These are phyloP conservation scores for Xylota sylvarum DNA, from an alignment of 2,888 invertebrate genomes.

Conservation along the genomic window DNA sequence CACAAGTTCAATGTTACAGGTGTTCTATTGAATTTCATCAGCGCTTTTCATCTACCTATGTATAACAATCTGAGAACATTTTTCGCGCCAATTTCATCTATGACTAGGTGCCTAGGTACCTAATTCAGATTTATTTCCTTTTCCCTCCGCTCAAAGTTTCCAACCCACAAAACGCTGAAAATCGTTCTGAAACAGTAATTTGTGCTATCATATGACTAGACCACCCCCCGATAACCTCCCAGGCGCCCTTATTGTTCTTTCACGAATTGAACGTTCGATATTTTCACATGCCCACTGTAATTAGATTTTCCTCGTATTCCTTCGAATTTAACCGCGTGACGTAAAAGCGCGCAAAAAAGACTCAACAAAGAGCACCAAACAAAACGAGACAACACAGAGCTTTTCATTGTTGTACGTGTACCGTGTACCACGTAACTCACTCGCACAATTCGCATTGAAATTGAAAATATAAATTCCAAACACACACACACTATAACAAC, in stretches of 20 bases:
- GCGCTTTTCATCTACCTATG: no score
- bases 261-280: conserved; percentile 40
- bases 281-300: conserved; percentile 57
- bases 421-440: background rate
- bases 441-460: background rate
- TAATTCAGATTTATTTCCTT: background rate
- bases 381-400: conserved; percentile 23
- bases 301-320: conserved; percentile 53
- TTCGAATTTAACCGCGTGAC: conserved; percentile 53
- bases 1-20: background rate
- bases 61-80: background rate
- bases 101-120: background rate
- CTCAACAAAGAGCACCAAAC: conserved; percentile 45
- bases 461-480: conserved; percentile 21
- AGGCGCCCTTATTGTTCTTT: conserved; percentile 38
- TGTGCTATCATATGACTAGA: conserved; percentile 25
- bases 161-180: background rate
- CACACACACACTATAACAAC: conserved; percentile 21
- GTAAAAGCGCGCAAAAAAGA: conserved; percentile 50
- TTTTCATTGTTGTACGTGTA: conserved; percentile 42
- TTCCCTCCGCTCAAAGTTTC: background rate
- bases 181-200: conserved; percentile 2
- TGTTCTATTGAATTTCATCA: background rate
- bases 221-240: conserved; percentile 57
- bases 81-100: conserved; percentile 13